Conservation (phyloP, 2,797 vertebrate species). For the Takifugu ocellatus region DNA sequence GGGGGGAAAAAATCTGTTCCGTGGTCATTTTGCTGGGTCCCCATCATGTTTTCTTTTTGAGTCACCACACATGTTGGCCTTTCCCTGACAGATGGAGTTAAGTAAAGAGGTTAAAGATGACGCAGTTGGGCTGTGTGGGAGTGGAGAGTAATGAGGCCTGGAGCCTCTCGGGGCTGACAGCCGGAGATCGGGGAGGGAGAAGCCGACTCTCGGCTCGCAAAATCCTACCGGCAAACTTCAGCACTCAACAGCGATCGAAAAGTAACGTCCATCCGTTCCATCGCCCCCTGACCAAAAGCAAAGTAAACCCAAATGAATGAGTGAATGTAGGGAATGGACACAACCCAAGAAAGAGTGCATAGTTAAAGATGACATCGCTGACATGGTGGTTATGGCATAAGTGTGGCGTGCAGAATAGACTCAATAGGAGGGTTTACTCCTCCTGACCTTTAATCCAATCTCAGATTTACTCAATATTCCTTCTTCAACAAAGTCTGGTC, state of each 20-base stretch:
- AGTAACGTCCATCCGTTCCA: too few relatives aligned
- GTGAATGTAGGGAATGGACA: too few relatives aligned
- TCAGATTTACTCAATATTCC: too few relatives aligned
- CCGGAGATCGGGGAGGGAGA: conserved; percentile 40
- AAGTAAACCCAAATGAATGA: too few relatives aligned
- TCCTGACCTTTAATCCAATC: too few relatives aligned
- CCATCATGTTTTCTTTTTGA: conserved; percentile 64
- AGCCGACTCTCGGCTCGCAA: conserved; percentile 30
- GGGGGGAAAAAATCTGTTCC: conserved; percentile 40
- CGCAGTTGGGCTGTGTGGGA: conserved; percentile 68
- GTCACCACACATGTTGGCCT: conserved; percentile 57
- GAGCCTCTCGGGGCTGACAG: conserved; percentile 46
- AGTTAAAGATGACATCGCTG: too few relatives aligned
- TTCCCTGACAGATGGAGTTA: conserved; percentile 62
- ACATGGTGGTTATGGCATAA: too few relatives aligned
- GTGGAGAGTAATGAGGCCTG: conserved; percentile 51
- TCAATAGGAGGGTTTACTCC: too few relatives aligned
- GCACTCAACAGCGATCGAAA: not conserved
- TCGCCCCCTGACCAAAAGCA: too few relatives aligned
- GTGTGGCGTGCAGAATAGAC: too few relatives aligned
- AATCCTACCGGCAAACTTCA: conserved; percentile 18
- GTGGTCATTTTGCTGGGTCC: conserved; percentile 50
- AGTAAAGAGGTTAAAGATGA: conserved; percentile 73
- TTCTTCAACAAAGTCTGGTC: too few relatives aligned
- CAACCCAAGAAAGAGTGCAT: too few relatives aligned